Base-by-base conservation (phyloP, 2,888 invertebrate genomes). In the Oscheius onirici region DNA sequence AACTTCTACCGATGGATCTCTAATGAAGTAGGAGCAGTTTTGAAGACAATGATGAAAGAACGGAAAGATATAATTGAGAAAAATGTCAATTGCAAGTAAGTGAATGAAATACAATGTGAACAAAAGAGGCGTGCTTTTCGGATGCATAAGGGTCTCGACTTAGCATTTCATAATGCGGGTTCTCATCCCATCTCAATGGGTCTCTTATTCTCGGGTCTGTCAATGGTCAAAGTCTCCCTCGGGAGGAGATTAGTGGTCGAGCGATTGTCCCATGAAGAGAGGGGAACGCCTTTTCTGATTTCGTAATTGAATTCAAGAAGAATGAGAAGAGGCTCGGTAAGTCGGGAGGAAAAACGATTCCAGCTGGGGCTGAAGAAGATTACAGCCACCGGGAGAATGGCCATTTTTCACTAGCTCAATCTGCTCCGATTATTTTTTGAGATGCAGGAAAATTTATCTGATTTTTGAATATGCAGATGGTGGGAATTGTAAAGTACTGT, bases 161-260 rank as follows among this genome's bases (percentile, higher is more conserved):
- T 63, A 63, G 63, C 63, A 63, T 63, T 63, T 63, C 63, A 63
- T 63, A 63, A 63, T 49, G 63, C 34, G 34, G 5, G 34, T 34
- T 8, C 34, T 34, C 34, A 34, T 34, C 34, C 34, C 34, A 34
- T 34, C 34, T 34, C 34, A 34, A 34, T 34, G 34, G 34, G 34
- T 20, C 52, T 41, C 49, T 28, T 17, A 46, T 49, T 44, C 46
- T 46, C 49, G 49, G 26, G 46, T 63, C 28, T 24, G 46, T 44
- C 63, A 63, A 63, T 63, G 49, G 46, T 34, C 46, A 63, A 46
- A 28, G 28, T 49, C 34, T 34, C 63, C 63, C 63, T 26, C 15
- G 63, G 49, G 63, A 63, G 24, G 49, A 63, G 63, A 63, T 63
- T 49, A 63, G 63, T 63, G 46, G 26, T 15, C 49, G 28, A 26